These are phyloP conservation scores for Craniophora ligustri DNA, from an alignment of 2,888 invertebrate species.

Conservation along the genomic window DNA sequence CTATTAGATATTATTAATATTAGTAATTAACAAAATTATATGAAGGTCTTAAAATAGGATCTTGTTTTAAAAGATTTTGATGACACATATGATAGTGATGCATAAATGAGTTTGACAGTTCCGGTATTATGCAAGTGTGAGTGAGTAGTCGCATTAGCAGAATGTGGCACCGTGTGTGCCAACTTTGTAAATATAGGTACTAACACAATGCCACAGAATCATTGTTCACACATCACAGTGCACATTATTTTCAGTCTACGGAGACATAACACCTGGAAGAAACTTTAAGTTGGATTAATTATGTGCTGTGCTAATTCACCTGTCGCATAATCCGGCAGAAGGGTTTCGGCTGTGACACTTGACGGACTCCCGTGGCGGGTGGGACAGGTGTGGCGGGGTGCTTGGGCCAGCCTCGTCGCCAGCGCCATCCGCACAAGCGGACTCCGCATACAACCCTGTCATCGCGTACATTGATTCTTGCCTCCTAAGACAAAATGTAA, in stretches of 20 bases:
- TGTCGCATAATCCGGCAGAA: conserved; percentile 92
- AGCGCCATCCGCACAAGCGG: conserved; percentile 89
- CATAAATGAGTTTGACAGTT: conserved; percentile 36
- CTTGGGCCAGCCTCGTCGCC: conserved; percentile 86
- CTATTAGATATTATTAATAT: conserved; percentile 5
- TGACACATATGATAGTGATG: too few relatives aligned
- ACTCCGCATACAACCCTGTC: conserved; percentile 95
- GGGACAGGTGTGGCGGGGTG: conserved; percentile 76
- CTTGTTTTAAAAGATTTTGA: too few relatives aligned
- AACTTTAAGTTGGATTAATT: background rate
- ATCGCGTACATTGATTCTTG: conserved; percentile 97
- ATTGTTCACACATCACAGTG: background rate
- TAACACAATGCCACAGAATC: background rate
- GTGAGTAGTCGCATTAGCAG: conserved; percentile 20
- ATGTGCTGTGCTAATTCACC: conserved; percentile 69
- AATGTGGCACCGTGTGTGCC: conserved; percentile 8
- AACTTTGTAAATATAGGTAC: conserved; percentile 7
- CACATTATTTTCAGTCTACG: conserved; percentile 8
- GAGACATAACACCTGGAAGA: background rate
- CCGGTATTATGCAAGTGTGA: conserved; percentile 29
- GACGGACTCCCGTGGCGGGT: conserved; percentile 79
- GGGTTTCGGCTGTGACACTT: conserved; percentile 95
- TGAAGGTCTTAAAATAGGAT: too few relatives aligned
- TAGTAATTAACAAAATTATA: too few relatives aligned
- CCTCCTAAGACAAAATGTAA: conserved; percentile 88